Evolutionary conservation across 2,888 invertebrate genomes (phyloP).

Genomic region (Mimas tiliae): DNA sequence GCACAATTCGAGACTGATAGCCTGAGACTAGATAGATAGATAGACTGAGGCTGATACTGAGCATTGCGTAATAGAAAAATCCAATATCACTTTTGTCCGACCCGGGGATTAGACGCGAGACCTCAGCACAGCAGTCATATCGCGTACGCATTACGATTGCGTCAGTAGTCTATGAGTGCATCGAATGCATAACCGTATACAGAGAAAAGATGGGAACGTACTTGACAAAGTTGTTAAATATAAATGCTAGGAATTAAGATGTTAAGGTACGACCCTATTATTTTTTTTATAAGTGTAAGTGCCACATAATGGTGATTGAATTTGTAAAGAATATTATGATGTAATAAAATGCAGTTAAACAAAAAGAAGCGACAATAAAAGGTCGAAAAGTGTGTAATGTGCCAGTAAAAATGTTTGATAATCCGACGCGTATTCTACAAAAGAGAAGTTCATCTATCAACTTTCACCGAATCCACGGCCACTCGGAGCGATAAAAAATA

Average conservation of each 20-base stretch:
- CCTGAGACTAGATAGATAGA: no score
- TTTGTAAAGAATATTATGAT: no score
- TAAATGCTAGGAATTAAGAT: background rate
- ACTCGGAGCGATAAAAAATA: background rate
- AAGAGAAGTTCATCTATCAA: constrained; percentile 10
- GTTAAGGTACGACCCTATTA: background rate
- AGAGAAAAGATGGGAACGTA: no score
- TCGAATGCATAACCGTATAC: no score
- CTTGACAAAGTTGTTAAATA: background rate
- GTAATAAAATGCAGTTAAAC: background rate
- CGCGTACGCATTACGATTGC: no score
- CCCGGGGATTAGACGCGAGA: no score
- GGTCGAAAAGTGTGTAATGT: background rate
- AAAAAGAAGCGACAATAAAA: background rate
- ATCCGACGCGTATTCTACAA: background rate
- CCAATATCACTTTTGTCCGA: no score
- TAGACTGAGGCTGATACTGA: no score
- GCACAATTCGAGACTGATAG: no score
- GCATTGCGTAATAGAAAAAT: no score
- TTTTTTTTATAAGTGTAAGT: background rate
- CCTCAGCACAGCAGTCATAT: no score
- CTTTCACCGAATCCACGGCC: background rate
- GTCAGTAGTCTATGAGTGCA: no score
- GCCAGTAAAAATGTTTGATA: constrained; percentile 5
- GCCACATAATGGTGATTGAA: background rate